phyloP scores from a whole-genome alignment of 2,888 invertebrate species.

The Pterobdella sp. region DNA sequence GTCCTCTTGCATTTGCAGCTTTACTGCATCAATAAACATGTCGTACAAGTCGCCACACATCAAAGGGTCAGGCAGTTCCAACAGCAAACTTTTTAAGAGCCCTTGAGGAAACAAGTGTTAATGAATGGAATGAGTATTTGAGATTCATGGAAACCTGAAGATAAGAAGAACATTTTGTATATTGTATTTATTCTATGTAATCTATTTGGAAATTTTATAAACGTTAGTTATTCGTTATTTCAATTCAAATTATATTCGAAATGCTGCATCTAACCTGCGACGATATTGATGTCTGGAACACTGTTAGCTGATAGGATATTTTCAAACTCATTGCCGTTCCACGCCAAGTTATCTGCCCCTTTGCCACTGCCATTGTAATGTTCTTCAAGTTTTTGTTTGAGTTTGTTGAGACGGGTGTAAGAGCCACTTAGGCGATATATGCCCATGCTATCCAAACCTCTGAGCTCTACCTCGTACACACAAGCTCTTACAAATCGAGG shows the following conservation, averaged over 20 bases:
- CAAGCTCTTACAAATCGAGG: slow-evolving; percentile 86
- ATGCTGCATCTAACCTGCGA: slow-evolving; percentile 61
- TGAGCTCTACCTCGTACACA: slow-evolving; percentile 86
- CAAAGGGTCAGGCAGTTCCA: slow-evolving; percentile 31
- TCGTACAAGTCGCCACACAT: slow-evolving; percentile 29
- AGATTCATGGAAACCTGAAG: not conserved
- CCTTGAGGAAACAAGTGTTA: slow-evolving; percentile 3
- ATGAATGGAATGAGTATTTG: no score
- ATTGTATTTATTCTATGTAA: no score
- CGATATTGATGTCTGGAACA: slow-evolving; percentile 97
- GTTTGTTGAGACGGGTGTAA: slow-evolving; percentile 85
- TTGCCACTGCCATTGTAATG: slow-evolving; percentile 74
- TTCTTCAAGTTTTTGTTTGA: slow-evolving; percentile 81
- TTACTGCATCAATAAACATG: slow-evolving; percentile 32
- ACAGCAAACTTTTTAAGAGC: slow-evolving; percentile 28
- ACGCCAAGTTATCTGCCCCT: not conserved
- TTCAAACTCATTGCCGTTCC: slow-evolving; percentile 63
- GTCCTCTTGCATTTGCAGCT: slow-evolving; percentile 29
- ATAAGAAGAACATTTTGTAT: no score
- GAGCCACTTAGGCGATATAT: slow-evolving; percentile 92
- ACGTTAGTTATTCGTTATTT: not conserved
- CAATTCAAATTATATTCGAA: not conserved
- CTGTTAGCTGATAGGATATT: slow-evolving; percentile 73
- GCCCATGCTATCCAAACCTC: slow-evolving; percentile 86
- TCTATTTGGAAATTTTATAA: not conserved